Base-by-base conservation (phyloP, 2,888 invertebrate genomes). In the Nomada lathburiana region DNA sequence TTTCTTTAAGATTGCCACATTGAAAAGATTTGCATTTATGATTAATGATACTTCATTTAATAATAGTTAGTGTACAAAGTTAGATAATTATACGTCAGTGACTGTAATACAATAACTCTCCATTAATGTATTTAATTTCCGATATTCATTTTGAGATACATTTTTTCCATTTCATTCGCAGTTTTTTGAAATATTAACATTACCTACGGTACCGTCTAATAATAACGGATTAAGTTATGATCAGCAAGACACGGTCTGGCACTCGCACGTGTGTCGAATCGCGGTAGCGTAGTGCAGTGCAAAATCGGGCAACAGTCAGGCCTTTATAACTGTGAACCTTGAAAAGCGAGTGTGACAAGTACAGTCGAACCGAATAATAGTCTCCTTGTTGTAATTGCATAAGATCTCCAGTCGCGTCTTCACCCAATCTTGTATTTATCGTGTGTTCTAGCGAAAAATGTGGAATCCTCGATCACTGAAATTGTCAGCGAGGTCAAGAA, bases 371-470 rank as follows among this genome's bases (percentile, higher is more conserved):
- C 68, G 79, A 69, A 82, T 76, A 86, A 87, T 42, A 65, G 36
- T 7, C 42, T 52, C 76, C 67, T 81, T 75, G 71, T 87, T 52
- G 20, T 29, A 60, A 73, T 62, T 47, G 53, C 60, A 18, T 23
- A 42, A 47, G 26, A 60, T 65, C 26, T 16, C 23, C 47, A 26
- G 18, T 9, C 26, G 9, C 26, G 18, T n/a, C 11, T 50, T n/a
- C 20, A 53, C 20, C 47, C 29, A 20, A 29, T 44, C 26, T 18
- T 10, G n/a, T 18, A 3, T 20, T 47, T 67, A 0, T 13, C 20
- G 5, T 20, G 16, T 70, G 62, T 86, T 86, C 2, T 85, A 92
- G 93, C 90, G 2, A 93, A 91, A 80, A 91, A 90, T 80, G 82
- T 44, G 80, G 93, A 93, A 52, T 79, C 55, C 10, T 55, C 80